A percentile compares a stretch with the other conserved stretches of the same genome.
phyloP scores from a whole-genome alignment of 2,113 vertebrate genomes.

The Chrysochloris asiatica region DNA sequence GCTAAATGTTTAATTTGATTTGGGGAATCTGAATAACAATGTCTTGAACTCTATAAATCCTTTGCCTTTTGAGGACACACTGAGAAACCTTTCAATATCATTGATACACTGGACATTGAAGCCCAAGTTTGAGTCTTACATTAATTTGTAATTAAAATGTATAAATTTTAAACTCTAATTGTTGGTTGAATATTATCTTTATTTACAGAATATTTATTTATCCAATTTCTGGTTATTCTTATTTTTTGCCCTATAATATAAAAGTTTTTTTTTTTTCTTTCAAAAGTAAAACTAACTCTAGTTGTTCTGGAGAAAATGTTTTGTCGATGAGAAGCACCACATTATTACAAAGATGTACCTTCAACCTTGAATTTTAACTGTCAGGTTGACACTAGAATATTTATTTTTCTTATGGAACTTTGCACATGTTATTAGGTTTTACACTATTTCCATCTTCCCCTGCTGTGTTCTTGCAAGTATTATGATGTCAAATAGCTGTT shows the following conservation, averaged over 20 bases:
- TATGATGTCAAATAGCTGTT: slow-evolving; percentile 64
- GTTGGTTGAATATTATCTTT: slow-evolving; percentile 15
- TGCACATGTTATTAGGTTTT: slow-evolving; percentile 67
- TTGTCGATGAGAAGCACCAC: background rate
- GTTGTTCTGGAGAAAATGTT: slow-evolving; percentile 5
- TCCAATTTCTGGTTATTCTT: background rate
- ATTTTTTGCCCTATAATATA: background rate
- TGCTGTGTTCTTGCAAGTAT: slow-evolving; percentile 66
- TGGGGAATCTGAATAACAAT: background rate
- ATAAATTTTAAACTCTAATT: background rate
- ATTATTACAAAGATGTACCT: slow-evolving; percentile 53
- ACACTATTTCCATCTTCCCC: slow-evolving; percentile 42
- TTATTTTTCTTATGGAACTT: slow-evolving; percentile 72
- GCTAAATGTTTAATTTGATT: background rate
- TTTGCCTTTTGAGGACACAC: background rate
- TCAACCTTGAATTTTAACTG: slow-evolving; percentile 70
- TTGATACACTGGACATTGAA: background rate
- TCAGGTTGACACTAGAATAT: slow-evolving; percentile 67
- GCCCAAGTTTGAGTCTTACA: background rate
- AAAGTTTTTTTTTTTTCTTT: slow-evolving; percentile 6
- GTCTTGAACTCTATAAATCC: slow-evolving; percentile 1
- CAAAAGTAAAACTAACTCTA: background rate
- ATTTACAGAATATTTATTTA: background rate
- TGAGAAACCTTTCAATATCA: background rate
- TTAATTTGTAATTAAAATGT: background rate